Evolutionary conservation across 1,140 invertebrate genomes (phyloP).

Genomic region (Eupristina koningsbergeri): DNA sequence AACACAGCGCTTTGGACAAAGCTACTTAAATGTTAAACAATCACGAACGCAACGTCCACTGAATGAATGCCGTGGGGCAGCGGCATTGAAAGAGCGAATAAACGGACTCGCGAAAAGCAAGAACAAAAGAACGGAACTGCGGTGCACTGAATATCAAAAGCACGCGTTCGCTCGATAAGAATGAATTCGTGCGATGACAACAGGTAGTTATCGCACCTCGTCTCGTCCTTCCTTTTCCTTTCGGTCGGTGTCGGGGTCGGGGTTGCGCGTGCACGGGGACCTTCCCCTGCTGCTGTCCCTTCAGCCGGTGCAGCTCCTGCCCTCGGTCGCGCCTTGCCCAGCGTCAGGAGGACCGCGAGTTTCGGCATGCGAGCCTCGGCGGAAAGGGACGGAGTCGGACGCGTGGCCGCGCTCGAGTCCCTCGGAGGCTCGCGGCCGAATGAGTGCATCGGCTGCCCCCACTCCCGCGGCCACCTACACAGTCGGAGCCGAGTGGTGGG

Average conservation of each 20-base stretch:
- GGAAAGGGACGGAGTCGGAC: slow-evolving; percentile 41
- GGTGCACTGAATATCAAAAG: neutral
- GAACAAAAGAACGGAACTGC: slow-evolving; percentile 11
- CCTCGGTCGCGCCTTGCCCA: slow-evolving; percentile 22
- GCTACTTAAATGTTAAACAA: neutral
- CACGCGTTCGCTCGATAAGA: slow-evolving; percentile 56
- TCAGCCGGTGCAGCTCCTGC: slow-evolving; percentile 20
- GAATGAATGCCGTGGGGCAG: neutral
- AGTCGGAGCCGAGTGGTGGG: neutral
- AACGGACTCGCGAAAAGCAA: neutral
- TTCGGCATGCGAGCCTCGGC: slow-evolving; percentile 36
- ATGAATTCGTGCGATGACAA: slow-evolving; percentile 65
- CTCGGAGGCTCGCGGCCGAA: slow-evolving; percentile 33
- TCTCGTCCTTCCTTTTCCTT: slow-evolving; percentile 46
- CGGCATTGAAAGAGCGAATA: slow-evolving; percentile 1
- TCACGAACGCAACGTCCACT: neutral
- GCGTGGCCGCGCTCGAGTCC: slow-evolving; percentile 45
- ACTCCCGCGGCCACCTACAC: neutral
- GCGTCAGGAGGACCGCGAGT: slow-evolving; percentile 6
- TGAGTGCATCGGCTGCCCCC: slow-evolving; percentile 33
- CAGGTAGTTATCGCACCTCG: slow-evolving; percentile 63
- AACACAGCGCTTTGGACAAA: neutral
- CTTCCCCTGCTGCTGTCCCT: slow-evolving; percentile 22
- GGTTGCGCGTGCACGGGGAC: slow-evolving; percentile 53
- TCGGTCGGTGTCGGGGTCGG: slow-evolving; percentile 22